Percentiles rank a stretch among this genome's conserved stretches.
phyloP scores from a whole-genome alignment of 1,140 invertebrate genomes.

The Pomacea maculata region DNA sequence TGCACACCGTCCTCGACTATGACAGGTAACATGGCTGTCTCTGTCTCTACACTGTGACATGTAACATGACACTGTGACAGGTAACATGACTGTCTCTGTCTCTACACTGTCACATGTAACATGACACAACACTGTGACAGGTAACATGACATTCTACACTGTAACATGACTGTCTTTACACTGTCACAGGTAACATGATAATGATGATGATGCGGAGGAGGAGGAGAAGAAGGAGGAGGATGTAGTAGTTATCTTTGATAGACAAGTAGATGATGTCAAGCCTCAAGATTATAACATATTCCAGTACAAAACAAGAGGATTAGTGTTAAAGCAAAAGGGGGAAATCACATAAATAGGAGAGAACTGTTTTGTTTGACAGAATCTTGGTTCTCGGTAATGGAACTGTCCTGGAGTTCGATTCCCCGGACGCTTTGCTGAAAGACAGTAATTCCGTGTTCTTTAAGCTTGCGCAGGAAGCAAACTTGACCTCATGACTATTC shows the following conservation, averaged over 20 bases:
- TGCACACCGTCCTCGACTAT: constrained; percentile 66
- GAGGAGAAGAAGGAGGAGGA: background rate
- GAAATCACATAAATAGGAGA: background rate
- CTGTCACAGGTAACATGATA: background rate
- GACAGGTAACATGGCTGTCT: too few species aligned
- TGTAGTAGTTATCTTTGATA: too few species aligned
- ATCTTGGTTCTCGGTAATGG: constrained; percentile 92
- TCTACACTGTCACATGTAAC: background rate
- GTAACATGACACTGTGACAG: constrained; percentile 8
- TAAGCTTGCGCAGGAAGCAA: too few species aligned
- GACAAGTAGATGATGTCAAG: too few species aligned
- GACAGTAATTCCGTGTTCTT: constrained; percentile 53
- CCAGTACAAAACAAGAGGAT: background rate
- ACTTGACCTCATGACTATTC: too few species aligned
- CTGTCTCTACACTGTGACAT: constrained; percentile 18
- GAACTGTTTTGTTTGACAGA: constrained; percentile 53
- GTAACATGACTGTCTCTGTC: background rate
- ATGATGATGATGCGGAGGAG: background rate
- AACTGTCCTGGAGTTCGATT: constrained; percentile 63
- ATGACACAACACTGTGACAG: constrained; percentile 20
- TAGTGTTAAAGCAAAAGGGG: background rate
- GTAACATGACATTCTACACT: constrained; percentile 16
- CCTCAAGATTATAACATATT: background rate
- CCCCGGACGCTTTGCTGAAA: constrained; percentile 54
- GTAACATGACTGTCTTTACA: background rate